A percentile compares a stretch with the other conserved stretches of the same genome.
These are phyloP conservation scores for Heliopora coerulea DNA, from an alignment of 92 coral and sea anemone genomes.

Conservation along the genomic window DNA sequence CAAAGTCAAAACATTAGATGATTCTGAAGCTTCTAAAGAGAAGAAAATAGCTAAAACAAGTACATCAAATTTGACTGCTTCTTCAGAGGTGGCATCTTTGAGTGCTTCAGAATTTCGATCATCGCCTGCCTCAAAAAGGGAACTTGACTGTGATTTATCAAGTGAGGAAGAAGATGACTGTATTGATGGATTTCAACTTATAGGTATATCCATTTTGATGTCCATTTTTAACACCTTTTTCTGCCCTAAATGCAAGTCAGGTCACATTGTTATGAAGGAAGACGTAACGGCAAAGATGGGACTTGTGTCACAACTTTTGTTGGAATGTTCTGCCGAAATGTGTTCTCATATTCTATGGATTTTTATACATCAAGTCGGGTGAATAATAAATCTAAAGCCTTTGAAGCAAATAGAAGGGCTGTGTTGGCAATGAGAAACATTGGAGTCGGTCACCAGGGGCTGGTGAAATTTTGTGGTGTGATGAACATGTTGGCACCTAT, in stretches of 20 bases:
- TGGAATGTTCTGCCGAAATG: conserved; percentile 27
- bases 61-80: conserved; percentile 30
- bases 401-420: conserved; percentile 34
- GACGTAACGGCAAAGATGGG: conserved; percentile 43
- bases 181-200: conserved; percentile 49
- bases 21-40: conserved; percentile 27
- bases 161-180: conserved; percentile 25
- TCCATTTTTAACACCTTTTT: conserved; percentile 28
- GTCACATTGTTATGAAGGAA: conserved; percentile 45
- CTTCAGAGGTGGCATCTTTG: conserved; percentile 22
- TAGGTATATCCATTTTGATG: conserved; percentile 38
- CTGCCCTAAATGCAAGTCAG: conserved; percentile 50
- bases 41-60: too few species aligned
- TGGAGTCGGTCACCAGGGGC: conserved; percentile 58
- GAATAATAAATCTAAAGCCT: neutral
- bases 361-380: conserved; percentile 49
- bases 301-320: conserved; percentile 45
- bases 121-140: conserved; percentile 46
- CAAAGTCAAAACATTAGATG: neutral
- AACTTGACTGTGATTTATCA: conserved; percentile 32
- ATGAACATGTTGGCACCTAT: conserved; percentile 60
- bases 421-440: conserved; percentile 54
- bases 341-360: conserved; percentile 33
- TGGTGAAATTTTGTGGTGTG: conserved; percentile 48
- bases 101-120: conserved; percentile 26